Evolutionary conservation across 2,797 vertebrate species (phyloP).

Genomic region (Silurus lanzhouensis): DNA sequence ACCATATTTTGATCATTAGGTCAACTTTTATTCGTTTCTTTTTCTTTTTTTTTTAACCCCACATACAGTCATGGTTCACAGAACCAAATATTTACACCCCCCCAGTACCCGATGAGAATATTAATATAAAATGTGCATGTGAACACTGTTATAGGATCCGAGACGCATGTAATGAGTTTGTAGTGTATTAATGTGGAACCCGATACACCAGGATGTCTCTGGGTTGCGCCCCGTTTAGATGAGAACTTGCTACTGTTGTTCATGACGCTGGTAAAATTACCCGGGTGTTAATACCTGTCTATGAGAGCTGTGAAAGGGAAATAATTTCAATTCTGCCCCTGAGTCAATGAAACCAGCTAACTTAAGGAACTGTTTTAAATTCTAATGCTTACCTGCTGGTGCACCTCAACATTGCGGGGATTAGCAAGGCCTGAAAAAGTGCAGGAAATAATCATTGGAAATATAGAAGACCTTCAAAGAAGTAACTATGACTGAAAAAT

Average conservation of each 20-base stretch:
- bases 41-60: constrained; percentile 58
- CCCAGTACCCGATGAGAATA: constrained; percentile 2
- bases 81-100: constrained; percentile 67
- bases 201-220: not conserved
- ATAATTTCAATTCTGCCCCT: not conserved
- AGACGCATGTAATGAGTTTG: not conserved
- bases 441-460: too few relatives aligned
- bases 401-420: not conserved
- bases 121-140: constrained; percentile 61
- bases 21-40: constrained; percentile 64
- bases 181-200: constrained; percentile 9
- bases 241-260: not conserved
- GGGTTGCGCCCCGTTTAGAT: not conserved
- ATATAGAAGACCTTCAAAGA: too few relatives aligned
- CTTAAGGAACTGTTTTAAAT: not conserved
- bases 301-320: not conserved
- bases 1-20: not conserved
- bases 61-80: constrained; percentile 72
- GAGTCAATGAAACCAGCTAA: too few relatives aligned
- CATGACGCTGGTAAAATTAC: not conserved
- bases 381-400: not conserved
- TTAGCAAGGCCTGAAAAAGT: too few relatives aligned
- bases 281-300: not conserved
- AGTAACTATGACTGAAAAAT: too few relatives aligned
- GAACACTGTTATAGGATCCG: not conserved